phyloP scores from a whole-genome alignment of 2,113 vertebrate species.

The Lonchura striata region DNA sequence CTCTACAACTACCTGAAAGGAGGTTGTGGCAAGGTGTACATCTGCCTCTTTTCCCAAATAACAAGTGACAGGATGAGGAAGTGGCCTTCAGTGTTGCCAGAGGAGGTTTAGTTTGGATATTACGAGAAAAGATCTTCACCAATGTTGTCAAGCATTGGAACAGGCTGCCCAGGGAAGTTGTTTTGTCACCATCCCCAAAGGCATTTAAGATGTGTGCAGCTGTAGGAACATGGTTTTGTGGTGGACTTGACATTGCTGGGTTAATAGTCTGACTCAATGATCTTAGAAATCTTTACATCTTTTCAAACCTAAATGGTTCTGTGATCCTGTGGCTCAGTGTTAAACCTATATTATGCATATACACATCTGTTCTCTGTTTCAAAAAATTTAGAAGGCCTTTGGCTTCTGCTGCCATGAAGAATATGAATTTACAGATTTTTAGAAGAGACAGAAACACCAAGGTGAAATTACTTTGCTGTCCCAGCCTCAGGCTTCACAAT shows the following conservation, averaged over 20 bases:
- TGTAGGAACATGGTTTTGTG: neutral
- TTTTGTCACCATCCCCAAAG: neutral
- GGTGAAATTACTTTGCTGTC: neutral
- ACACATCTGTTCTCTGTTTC: neutral
- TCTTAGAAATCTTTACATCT: neutral
- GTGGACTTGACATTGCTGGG: neutral
- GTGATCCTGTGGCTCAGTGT: neutral
- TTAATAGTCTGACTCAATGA: too few species aligned
- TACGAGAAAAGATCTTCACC: neutral
- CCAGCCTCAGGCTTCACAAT: neutral
- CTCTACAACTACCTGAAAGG: neutral
- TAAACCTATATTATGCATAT: neutral
- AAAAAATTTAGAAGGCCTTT: neutral
- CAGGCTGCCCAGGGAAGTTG: neutral
- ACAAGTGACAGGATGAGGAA: neutral
- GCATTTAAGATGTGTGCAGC: neutral
- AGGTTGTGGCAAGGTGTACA: neutral
- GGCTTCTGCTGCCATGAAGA: neutral
- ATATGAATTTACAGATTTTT: neutral
- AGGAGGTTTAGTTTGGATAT: neutral
- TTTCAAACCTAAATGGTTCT: neutral
- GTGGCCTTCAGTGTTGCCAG: neutral
- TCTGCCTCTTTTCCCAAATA: neutral
- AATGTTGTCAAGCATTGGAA: neutral
- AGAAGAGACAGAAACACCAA: neutral